These are phyloP conservation scores for Cygnus atratus DNA, from an alignment of 2,113 vertebrate species.

Conservation along the genomic window DNA sequence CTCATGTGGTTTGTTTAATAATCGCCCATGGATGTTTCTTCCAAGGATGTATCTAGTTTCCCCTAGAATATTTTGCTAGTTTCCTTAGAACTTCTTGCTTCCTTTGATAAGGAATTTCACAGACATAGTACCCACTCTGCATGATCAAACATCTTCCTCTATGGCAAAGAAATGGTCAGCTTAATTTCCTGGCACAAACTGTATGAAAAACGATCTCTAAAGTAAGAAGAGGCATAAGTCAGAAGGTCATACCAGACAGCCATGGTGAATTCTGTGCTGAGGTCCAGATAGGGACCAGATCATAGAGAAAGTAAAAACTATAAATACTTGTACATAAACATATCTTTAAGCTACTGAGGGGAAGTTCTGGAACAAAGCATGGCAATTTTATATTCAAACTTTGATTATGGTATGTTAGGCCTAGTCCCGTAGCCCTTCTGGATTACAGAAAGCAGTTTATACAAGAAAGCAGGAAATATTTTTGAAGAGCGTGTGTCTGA, in stretches of 20 bases:
- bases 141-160: neutral
- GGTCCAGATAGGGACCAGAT: neutral
- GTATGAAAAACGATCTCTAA: neutral
- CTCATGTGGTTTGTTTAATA: neutral
- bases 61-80: neutral
- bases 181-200: neutral
- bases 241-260: neutral
- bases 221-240: neutral
- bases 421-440: neutral
- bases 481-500: neutral
- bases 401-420: neutral
- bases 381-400: neutral
- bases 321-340: neutral
- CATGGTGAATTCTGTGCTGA: neutral
- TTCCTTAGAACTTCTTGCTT: neutral
- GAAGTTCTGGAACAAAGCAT: neutral
- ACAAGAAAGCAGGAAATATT: neutral
- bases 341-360: neutral
- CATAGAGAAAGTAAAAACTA: neutral
- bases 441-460: neutral
- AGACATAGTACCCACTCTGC: neutral
- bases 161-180: neutral
- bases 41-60: neutral
- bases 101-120: neutral
- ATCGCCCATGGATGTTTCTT: neutral